phyloP scores from a whole-genome alignment of 2,113 vertebrate genomes.

The Corythaixoides concolor region DNA sequence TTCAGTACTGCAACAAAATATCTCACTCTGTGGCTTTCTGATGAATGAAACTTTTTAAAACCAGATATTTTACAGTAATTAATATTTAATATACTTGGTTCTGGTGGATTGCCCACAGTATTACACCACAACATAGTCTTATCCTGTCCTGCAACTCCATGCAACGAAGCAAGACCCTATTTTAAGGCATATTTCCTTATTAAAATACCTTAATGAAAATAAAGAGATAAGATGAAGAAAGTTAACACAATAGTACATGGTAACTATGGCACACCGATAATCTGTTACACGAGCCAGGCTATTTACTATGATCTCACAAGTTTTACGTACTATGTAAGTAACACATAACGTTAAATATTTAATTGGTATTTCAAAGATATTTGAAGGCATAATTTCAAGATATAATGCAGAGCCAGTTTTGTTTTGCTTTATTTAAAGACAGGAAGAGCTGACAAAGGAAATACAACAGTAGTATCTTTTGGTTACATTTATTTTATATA shows the following conservation, averaged over 20 bases:
- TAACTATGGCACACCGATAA: background rate
- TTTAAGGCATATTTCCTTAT: background rate
- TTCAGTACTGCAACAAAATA: background rate
- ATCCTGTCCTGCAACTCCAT: background rate
- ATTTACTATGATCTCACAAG: background rate
- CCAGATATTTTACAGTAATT: background rate
- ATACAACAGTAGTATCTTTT: background rate
- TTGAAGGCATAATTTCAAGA: background rate
- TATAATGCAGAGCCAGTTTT: background rate
- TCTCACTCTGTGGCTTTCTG: background rate
- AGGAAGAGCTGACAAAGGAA: background rate
- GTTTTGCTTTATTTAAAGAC: background rate
- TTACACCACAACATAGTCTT: background rate
- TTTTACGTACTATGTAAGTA: background rate
- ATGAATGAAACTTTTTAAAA: background rate
- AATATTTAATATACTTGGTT: background rate
- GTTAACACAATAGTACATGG: background rate
- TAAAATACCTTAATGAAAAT: background rate
- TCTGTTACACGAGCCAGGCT: background rate
- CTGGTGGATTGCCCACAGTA: background rate
- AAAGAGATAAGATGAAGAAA: background rate
- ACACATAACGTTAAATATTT: background rate
- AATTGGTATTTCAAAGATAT: background rate
- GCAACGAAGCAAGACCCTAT: background rate
- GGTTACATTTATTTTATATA: background rate